phyloP scores from a whole-genome alignment of 2,113 vertebrate species.

The Tricholaema leucomelas region DNA sequence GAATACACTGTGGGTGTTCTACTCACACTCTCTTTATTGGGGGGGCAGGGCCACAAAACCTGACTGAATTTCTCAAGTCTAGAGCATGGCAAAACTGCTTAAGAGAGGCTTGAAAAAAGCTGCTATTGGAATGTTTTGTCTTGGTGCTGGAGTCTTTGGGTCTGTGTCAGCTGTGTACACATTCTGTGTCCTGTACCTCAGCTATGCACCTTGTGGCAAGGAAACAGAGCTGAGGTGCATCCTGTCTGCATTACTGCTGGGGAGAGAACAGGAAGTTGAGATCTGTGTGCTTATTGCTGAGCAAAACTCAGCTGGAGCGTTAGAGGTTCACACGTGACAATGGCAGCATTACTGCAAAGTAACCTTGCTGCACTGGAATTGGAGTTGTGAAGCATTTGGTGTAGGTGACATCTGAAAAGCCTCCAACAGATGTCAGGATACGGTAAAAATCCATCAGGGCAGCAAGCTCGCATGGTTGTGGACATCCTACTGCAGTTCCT shows the following conservation, averaged over 20 bases:
- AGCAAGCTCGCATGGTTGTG: not conserved
- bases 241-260: not conserved
- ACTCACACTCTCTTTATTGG: not conserved
- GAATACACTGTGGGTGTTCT: not conserved
- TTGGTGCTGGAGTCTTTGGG: not conserved
- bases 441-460: not conserved
- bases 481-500: not conserved
- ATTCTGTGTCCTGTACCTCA: not conserved
- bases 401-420: not conserved
- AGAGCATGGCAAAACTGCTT: not conserved
- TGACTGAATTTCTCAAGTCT: not conserved
- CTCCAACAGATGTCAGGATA: conserved; percentile 74
- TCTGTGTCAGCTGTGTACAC: not conserved
- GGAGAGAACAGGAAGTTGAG: not conserved
- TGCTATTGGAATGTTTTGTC: not conserved
- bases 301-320: not conserved
- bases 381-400: not conserved
- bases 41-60: not conserved
- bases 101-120: not conserved
- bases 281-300: not conserved
- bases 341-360: not conserved
- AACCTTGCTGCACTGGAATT: not conserved
- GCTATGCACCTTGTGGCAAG: not conserved
- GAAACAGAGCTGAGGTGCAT: not conserved
- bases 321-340: not conserved